Base-by-base conservation (phyloP, 2,888 invertebrate genomes). In the Smittia aterrima region DNA sequence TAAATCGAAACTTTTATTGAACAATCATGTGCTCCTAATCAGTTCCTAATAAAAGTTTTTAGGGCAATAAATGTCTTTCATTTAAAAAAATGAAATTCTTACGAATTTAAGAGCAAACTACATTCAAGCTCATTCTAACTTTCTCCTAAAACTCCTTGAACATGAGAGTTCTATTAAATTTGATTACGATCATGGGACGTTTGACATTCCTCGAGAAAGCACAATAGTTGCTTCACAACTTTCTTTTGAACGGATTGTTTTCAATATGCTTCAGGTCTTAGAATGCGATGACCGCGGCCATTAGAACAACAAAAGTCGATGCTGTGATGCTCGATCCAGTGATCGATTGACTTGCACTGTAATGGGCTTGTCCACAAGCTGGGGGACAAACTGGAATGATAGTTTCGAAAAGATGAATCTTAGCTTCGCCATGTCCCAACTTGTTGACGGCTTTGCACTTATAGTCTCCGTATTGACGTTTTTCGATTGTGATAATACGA, bases 331-430 rank as follows among this genome's bases (percentile, higher is more conserved):
- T 20, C 18, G 58, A 22, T 18, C 58, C 22, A 13, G 2, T 58
- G 18, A 58, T 7, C 18, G 58, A 58, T 22, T 58, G 4, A 13
- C 58, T n/a, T 3, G 58, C 18, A 11, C 82, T 82, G 76, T 75
- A 77, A 66, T 77, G 77, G 1, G 80, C 83, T 83, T 76, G 83
- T 77, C 78, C 88, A 83, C 96, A 96, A 79, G 95, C 95, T 76
- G 95, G 96, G 78, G 95, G 96, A 81, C 96, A 96, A 79, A 95
- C 92, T 78, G 95, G 95, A 78, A 94, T 92, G 79, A 93, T 90
- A 72, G 94, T 92, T 86, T 96, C 95, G 77, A 93, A 92, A 13
- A 96, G 84, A 79, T 94, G 91, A 0, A 96, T 92, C 67, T 85
- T 85, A 0, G 90, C 90, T 79, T 93, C 90, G n/a, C 89, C 89